phyloP scores from a whole-genome alignment of 1,140 invertebrate species.

The Papilio aristodemus region DNA sequence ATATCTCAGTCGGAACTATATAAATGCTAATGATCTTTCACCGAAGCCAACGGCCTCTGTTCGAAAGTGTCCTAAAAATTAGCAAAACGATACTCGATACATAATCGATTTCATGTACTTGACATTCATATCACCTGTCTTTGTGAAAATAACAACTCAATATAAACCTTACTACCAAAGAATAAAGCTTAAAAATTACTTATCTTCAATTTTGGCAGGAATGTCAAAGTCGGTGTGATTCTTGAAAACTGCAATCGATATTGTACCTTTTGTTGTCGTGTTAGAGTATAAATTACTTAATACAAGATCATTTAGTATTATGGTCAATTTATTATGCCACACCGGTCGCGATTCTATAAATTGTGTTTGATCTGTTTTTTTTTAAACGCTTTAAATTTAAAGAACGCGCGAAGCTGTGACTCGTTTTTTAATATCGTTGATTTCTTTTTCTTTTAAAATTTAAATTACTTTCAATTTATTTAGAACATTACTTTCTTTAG shows the following conservation, averaged over 20 bases:
- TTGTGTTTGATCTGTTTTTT: conserved; percentile 32
- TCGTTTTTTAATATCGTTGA: conserved; percentile 27
- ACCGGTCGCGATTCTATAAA: conserved; percentile 16
- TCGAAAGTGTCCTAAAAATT: conserved; percentile 73
- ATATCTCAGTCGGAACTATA: conserved; percentile 6
- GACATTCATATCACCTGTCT: conserved; percentile 62
- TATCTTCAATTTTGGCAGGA: conserved; percentile 19
- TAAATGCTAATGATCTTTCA: conserved; percentile 61
- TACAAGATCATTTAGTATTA: neutral
- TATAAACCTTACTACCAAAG: conserved; percentile 32
- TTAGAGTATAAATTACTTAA: conserved; percentile 11
- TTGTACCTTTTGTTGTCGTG: conserved; percentile 7
- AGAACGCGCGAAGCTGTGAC: conserved; percentile 28
- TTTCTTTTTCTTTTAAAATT: conserved; percentile 26
- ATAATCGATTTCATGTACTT: conserved; percentile 76
- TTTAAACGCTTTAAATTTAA: conserved; percentile 24
- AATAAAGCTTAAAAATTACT: conserved; percentile 43
- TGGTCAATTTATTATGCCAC: conserved; percentile 28
- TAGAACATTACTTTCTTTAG: conserved; percentile 28
- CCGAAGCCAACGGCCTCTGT: conserved; percentile 51
- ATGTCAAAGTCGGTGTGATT: neutral
- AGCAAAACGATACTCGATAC: conserved; percentile 43
- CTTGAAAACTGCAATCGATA: conserved; percentile 6
- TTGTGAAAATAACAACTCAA: conserved; percentile 41
- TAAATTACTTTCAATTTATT: conserved; percentile 28